Conservation (phyloP, 2,888 invertebrate species). For the Eupithecia inturbata region DNA sequence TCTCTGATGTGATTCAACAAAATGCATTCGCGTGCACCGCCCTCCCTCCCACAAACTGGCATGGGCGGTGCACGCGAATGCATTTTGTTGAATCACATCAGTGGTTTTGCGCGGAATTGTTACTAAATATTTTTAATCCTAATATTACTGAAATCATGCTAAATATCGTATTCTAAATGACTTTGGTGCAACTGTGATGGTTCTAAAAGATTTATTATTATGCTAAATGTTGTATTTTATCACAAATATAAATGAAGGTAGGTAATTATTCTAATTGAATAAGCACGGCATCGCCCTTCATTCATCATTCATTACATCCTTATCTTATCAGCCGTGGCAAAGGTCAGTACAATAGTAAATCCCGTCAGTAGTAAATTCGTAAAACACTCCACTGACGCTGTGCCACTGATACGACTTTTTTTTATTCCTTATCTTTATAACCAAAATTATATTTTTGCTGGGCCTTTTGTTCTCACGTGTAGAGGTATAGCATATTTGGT, state of each 20-base stretch:
- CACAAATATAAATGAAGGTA: slow-evolving; percentile 22
- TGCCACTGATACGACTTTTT: slow-evolving; percentile 27
- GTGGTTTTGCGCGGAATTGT: too few species aligned
- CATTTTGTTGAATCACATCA: too few species aligned
- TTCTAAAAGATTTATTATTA: too few species aligned
- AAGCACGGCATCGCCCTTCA: slow-evolving; percentile 21
- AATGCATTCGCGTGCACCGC: too few species aligned
- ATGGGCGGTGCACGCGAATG: too few species aligned
- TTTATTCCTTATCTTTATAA: slow-evolving; percentile 21
- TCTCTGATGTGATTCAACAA: too few species aligned
- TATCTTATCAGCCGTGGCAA: slow-evolving; percentile 26
- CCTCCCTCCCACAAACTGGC: too few species aligned
- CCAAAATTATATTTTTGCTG: slow-evolving; percentile 26
- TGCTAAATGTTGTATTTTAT: too few species aligned
- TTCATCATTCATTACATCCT: slow-evolving; percentile 25
- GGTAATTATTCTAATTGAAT: slow-evolving; percentile 18
- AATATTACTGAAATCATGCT: too few species aligned
- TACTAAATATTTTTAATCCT: too few species aligned
- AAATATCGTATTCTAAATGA: too few species aligned
- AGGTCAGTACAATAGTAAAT: slow-evolving; percentile 36
- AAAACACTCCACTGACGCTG: slow-evolving; percentile 31
- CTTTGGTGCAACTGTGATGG: too few species aligned
- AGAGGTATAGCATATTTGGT: slow-evolving; percentile 46
- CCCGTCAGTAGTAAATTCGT: slow-evolving; percentile 33
- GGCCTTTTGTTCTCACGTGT: slow-evolving; percentile 46